Conservation (phyloP, 2,113 vertebrate genomes). For the Sciurus niger region DNA sequence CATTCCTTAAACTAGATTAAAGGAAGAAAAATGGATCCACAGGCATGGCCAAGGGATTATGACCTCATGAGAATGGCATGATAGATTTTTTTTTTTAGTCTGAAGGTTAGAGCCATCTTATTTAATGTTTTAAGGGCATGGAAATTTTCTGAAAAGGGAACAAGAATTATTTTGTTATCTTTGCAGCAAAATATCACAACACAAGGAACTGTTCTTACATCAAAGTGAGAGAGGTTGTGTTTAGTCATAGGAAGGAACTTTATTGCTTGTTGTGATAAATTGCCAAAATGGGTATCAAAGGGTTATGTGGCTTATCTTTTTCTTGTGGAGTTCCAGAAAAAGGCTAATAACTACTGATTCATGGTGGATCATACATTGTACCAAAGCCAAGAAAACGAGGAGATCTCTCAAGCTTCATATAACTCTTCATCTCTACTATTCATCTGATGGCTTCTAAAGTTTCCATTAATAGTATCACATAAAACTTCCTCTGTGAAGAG, state of each 20-base stretch:
- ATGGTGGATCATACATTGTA: background rate
- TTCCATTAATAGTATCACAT: background rate
- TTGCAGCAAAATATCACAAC: background rate
- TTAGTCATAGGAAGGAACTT: slow-evolving; percentile 47
- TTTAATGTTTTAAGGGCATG: background rate
- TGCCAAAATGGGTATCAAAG: background rate
- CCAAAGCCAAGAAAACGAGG: background rate
- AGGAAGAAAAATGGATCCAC: background rate
- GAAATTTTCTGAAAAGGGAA: background rate
- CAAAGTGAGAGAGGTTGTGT: background rate
- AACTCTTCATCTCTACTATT: background rate
- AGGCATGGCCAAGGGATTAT: no score
- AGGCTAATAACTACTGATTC: background rate
- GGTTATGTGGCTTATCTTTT: background rate
- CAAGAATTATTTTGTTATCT: slow-evolving; percentile 5
- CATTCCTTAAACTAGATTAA: slow-evolving; percentile 5
- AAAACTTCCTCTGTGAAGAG: background rate
- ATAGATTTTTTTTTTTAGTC: slow-evolving; percentile 36
- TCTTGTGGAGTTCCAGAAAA: background rate
- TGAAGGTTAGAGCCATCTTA: background rate
- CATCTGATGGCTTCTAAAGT: slow-evolving; percentile 10
- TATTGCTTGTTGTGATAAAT: slow-evolving; percentile 14
- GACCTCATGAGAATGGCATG: background rate
- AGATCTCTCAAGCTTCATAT: background rate
- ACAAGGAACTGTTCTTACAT: background rate